These are phyloP conservation scores for Caenorhabditis sinica DNA, from an alignment of 2,888 invertebrate species.

Conservation along the genomic window DNA sequence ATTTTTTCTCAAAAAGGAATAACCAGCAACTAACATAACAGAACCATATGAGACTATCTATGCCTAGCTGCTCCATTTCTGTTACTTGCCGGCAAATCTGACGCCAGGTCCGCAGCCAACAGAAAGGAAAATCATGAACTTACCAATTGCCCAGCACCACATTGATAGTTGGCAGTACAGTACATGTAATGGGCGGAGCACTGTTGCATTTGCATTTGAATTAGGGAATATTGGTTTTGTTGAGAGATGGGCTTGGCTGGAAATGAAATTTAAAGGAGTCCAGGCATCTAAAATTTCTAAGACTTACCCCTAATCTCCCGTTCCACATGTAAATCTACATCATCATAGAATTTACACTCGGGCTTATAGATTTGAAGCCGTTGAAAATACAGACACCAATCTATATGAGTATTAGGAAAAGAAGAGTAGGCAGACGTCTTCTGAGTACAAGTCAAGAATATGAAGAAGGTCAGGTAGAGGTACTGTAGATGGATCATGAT, in stretches of 20 bases:
- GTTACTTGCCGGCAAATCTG: too few species aligned
- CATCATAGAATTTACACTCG: slow-evolving; percentile 65
- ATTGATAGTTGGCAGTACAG: slow-evolving; percentile 59
- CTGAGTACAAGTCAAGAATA: slow-evolving; percentile 19
- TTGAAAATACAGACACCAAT: slow-evolving; percentile 66
- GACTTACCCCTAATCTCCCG: slow-evolving; percentile 36
- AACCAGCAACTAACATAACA: too few species aligned
- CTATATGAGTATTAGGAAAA: slow-evolving; percentile 52
- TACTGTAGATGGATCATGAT: slow-evolving; percentile 17
- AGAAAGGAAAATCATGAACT: background rate
- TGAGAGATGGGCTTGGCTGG: slow-evolving; percentile 39
- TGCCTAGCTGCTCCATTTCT: too few species aligned
- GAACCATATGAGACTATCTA: too few species aligned
- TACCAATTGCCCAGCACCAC: slow-evolving; percentile 50
- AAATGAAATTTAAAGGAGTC: background rate
- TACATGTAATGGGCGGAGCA: slow-evolving; percentile 65
- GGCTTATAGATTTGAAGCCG: slow-evolving; percentile 63
- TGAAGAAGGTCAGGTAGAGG: background rate
- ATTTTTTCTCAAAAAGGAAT: too few species aligned
- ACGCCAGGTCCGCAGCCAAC: too few species aligned
- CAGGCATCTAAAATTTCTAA: background rate
- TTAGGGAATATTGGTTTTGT: slow-evolving; percentile 16
- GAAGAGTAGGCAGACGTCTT: slow-evolving; percentile 18
- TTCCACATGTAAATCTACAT: slow-evolving; percentile 47
- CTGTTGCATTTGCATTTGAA: slow-evolving; percentile 44